These are phyloP conservation scores for Sus scrofa DNA, from an alignment of 2,113 vertebrate genomes.

Conservation along the genomic window T2T-Sscrofa CM000820.6:125040001-125040500, in stretches of 20 bases:
- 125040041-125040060: slow-evolving; percentile 39
- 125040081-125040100: slow-evolving; percentile 4
- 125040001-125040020: slow-evolving; percentile 47
- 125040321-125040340: background rate
- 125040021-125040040: background rate
- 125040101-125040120: slow-evolving; percentile 39
- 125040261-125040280: background rate
- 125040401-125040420: background rate
- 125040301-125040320: background rate
- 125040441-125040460: background rate
- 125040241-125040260: background rate
- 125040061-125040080: slow-evolving; percentile 19
- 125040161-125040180: background rate
- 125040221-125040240: background rate
- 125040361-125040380: background rate
- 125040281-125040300: background rate
- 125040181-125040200: background rate
- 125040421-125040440: slow-evolving; percentile 22
- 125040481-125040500: background rate
- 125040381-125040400: background rate
- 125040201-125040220: background rate
- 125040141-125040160: slow-evolving; percentile 8
- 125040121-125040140: slow-evolving; percentile 47
- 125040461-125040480: background rate
- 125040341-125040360: background rate